phyloP scores from a whole-genome alignment of 2,888 invertebrate species.

The Drosophila meridiana region DNA sequence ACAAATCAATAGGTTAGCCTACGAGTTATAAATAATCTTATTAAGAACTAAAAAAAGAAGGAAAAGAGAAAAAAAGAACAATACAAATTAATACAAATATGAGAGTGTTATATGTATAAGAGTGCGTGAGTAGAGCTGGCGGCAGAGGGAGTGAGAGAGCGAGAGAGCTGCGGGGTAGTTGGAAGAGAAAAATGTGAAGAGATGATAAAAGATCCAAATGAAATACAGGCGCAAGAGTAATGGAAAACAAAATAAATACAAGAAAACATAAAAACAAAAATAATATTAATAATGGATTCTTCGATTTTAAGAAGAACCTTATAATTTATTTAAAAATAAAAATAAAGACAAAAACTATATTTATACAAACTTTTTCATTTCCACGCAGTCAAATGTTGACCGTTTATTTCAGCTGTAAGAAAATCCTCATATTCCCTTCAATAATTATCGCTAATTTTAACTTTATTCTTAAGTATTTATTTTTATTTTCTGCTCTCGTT shows the following conservation, averaged over 20 bases:
- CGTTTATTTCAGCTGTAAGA: not conserved
- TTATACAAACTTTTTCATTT: slow-evolving; percentile 37
- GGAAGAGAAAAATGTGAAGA: slow-evolving; percentile 10
- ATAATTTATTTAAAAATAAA: slow-evolving; percentile 81
- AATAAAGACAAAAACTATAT: slow-evolving; percentile 60
- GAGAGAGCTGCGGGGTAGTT: slow-evolving; percentile 57
- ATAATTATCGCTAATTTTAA: not conserved
- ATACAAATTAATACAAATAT: slow-evolving; percentile 7
- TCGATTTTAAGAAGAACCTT: slow-evolving; percentile 84
- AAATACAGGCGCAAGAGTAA: slow-evolving; percentile 15
- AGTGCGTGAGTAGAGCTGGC: slow-evolving; percentile 28
- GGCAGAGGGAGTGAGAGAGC: not conserved
- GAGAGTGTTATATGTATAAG: slow-evolving; percentile 72
- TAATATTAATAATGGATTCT: slow-evolving; percentile 68
- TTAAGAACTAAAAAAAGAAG: slow-evolving; percentile 30
- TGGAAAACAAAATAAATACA: slow-evolving; percentile 9
- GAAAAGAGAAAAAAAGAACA: slow-evolving; percentile 16
- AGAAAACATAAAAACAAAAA: slow-evolving; percentile 28
- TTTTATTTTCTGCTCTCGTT: slow-evolving; percentile 28
- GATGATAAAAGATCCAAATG: slow-evolving; percentile 22
- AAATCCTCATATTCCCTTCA: not conserved
- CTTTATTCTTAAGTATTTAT: slow-evolving; percentile 18
- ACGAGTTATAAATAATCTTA: slow-evolving; percentile 49
- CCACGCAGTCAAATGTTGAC: not conserved
- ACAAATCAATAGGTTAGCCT: slow-evolving; percentile 68